Base-by-base conservation (phyloP, 2,797 vertebrate genomes). In the Pempheris klunzingeri region DNA sequence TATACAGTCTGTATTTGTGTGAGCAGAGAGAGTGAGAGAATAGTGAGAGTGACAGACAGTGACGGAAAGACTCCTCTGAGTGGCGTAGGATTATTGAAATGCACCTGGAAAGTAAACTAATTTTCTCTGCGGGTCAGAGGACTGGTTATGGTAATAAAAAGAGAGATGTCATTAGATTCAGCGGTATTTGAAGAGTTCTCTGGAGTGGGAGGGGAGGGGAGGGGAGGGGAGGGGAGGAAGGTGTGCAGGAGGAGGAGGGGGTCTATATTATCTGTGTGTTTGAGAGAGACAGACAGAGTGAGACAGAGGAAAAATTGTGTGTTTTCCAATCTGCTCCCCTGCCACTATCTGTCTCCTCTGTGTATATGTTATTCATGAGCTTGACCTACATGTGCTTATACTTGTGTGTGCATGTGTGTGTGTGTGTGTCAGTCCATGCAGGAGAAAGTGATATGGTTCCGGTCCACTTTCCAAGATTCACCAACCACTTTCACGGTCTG, bases 111-210 rank as follows among this genome's bases (percentile, higher is more conserved):
- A 87, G 88, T 90, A 86, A 91, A 91, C 86, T 80, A 26, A 92
- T 91, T 89, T 89, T 83, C 83, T 87, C 72, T 4, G 44, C 0
- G 49, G 89, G 88, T 93, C 91, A 89, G 84, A 91, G 84, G 83
- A 86, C 84, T 88, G 86, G 82, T 91, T 90, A 88, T 90, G 90
- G 83, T 90, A 91, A 92, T 93, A 91, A 91, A 91, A 88, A 78
- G 83, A 83, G 82, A 80, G 88, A 90, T 87, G 90, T 87, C 86
- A 91, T 93, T 93, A 91, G 84, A 91, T 86, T 74, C 86, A 66
- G 84, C 78, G 73, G 84, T 90, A 87, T 90, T 92, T 90, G 88
- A 83, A 83, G 80, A 88, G 85, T 84, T 83, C 78, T 87, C 76
- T 17, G 71, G 79, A 47, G 81, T 59, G 34, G 77, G 46, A 11